phyloP scores from a whole-genome alignment of 2,888 invertebrate genomes.

The Microdon myrmicae region DNA sequence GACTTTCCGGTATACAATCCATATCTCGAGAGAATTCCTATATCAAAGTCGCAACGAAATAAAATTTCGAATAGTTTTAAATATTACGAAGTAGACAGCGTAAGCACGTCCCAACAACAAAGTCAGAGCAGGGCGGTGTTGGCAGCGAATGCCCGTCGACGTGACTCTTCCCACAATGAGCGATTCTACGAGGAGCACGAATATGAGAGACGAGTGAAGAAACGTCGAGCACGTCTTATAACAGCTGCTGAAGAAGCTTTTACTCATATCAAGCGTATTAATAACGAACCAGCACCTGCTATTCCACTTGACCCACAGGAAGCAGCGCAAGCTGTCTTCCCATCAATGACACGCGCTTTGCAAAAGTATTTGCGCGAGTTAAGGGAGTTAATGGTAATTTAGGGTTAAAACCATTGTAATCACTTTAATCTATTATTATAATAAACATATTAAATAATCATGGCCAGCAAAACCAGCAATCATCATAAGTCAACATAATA shows the following conservation, averaged over 20 bases:
- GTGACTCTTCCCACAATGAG: conserved; percentile 95
- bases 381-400: too few relatives aligned
- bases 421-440: too few relatives aligned
- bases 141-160: conserved; percentile 82
- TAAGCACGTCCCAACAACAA: conserved; percentile 74
- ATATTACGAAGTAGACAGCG: conserved; percentile 96
- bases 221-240: conserved; percentile 87
- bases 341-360: conserved; percentile 93
- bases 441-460: too few relatives aligned
- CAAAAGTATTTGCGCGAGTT: conserved; percentile 97
- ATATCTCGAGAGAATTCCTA: conserved; percentile 89
- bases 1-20: conserved; percentile 98
- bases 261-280: conserved; percentile 91
- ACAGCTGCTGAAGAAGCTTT: conserved; percentile 98
- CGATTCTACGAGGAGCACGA: conserved; percentile 98
- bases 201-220: conserved; percentile 91
- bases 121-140: conserved; percentile 78
- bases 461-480: too few relatives aligned
- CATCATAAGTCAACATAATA: too few relatives aligned
- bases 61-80: conserved; percentile 85
- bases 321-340: conserved; percentile 97
- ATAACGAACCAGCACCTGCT: conserved; percentile 78
- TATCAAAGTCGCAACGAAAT: conserved; percentile 82
- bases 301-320: conserved; percentile 93
- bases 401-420: too few relatives aligned